Conservation (phyloP, 2,888 invertebrate species). For the Argynnis bischoffii region DNA sequence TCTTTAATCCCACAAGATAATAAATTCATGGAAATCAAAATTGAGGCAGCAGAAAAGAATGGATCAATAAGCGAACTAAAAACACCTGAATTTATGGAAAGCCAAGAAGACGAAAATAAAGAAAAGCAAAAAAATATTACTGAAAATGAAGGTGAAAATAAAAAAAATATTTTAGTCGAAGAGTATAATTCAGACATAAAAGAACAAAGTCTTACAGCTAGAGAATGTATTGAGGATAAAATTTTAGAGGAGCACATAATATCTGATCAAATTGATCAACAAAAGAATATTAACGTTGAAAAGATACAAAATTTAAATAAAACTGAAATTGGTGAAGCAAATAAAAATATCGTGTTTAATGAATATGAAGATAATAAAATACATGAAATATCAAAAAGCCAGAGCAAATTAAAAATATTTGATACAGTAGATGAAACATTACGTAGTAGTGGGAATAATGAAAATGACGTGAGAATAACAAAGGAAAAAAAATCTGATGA, state of each 20-base stretch:
- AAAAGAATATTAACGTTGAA: neutral
- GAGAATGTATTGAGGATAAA: neutral
- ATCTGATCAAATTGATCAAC: neutral
- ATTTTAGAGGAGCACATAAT: neutral
- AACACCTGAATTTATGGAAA: no score
- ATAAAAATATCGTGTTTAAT: neutral
- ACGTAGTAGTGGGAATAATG: neutral
- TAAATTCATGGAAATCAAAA: no score
- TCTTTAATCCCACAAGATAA: no score
- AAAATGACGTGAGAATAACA: neutral
- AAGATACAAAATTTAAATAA: neutral
- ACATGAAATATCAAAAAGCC: neutral
- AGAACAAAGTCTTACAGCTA: neutral
- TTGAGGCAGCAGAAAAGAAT: no score
- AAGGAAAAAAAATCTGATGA: neutral
- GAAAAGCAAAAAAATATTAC: conserved; percentile 15
- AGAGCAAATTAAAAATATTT: neutral
- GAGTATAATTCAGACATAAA: neutral
- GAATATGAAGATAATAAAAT: neutral
- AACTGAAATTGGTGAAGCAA: neutral
- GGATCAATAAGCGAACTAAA: no score
- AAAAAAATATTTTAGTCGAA: neutral
- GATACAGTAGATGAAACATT: neutral
- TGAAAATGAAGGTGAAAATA: conserved; percentile 34
- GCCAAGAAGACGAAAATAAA: neutral